Percentiles rank a stretch among this genome's conserved stretches.
Conservation (phyloP, 2,888 invertebrate species). For the Agrenia bidenticulata region DNA sequence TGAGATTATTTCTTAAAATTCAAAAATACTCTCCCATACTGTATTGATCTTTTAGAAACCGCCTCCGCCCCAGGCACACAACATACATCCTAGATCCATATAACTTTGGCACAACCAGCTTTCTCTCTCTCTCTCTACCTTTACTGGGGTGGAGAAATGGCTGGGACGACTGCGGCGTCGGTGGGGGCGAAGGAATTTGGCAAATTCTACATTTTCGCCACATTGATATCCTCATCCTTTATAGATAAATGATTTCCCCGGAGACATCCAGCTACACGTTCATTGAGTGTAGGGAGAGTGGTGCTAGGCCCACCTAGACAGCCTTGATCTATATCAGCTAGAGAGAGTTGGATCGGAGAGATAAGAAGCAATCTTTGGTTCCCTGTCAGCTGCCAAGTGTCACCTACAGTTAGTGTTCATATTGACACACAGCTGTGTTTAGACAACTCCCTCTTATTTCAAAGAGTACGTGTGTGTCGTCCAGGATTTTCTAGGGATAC, state of each 20-base stretch:
- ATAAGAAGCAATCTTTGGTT: conserved; percentile 41
- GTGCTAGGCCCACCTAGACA: not conserved
- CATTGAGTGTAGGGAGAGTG: not conserved
- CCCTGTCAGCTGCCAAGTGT: conserved; percentile 53
- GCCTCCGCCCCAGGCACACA: too few relatives aligned
- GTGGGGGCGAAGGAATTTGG: not conserved
- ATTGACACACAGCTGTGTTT: conserved; percentile 51
- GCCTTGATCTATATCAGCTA: conserved; percentile 4
- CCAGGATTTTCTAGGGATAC: too few relatives aligned
- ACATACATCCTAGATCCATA: too few relatives aligned
- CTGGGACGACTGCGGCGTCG: too few relatives aligned
- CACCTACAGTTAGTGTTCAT: conserved; percentile 52
- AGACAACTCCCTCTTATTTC: conserved; percentile 47
- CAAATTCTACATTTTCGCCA: conserved; percentile 30
- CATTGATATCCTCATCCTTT: conserved; percentile 43
- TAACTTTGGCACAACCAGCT: too few relatives aligned
- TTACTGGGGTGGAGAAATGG: too few relatives aligned
- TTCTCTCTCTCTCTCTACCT: too few relatives aligned
- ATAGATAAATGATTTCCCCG: conserved; percentile 54
- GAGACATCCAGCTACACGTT: conserved; percentile 38
- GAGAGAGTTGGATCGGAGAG: not conserved
- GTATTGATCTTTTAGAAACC: too few relatives aligned
- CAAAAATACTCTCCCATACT: too few relatives aligned
- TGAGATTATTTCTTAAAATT: too few relatives aligned
- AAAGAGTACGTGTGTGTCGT: not conserved